Evolutionary conservation across 2,797 vertebrate species (phyloP).

Genomic region (Enteromius treurensis): DNA sequence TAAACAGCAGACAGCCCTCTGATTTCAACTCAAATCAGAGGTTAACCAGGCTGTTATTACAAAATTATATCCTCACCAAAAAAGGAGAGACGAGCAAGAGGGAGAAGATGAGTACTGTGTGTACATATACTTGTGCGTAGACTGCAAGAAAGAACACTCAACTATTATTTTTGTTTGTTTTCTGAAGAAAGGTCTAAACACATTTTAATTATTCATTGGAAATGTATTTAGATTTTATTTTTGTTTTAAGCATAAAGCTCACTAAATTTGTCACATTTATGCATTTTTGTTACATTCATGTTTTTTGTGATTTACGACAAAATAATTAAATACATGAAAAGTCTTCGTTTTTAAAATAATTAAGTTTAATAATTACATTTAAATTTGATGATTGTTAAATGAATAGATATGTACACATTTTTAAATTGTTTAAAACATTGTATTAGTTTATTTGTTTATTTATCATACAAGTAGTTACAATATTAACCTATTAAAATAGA

Average conservation of each 20-base stretch:
- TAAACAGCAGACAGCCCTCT: conserved; percentile 19
- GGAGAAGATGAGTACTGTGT: background rate
- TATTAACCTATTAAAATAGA: background rate
- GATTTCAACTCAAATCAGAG: conserved; percentile 44
- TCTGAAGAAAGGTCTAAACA: no score
- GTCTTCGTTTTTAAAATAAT: background rate
- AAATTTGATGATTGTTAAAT: no score
- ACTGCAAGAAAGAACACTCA: background rate
- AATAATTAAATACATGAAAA: background rate
- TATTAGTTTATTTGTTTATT: background rate
- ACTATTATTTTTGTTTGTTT: background rate
- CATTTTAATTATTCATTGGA: background rate
- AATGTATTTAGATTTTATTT: no score
- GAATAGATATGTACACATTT: no score
- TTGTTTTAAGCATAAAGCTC: background rate
- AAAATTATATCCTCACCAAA: conserved; percentile 32
- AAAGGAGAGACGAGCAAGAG: background rate
- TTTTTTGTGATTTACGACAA: background rate
- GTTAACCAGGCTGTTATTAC: conserved; percentile 47
- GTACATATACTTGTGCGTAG: conserved; percentile 1
- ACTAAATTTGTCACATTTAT: background rate
- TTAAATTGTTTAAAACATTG: no score
- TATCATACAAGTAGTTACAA: background rate
- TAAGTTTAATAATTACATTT: no score
- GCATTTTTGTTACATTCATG: background rate